These are phyloP conservation scores for Telmatherina bonti DNA, from an alignment of 2,797 vertebrate species.

Conservation along the genomic window DNA sequence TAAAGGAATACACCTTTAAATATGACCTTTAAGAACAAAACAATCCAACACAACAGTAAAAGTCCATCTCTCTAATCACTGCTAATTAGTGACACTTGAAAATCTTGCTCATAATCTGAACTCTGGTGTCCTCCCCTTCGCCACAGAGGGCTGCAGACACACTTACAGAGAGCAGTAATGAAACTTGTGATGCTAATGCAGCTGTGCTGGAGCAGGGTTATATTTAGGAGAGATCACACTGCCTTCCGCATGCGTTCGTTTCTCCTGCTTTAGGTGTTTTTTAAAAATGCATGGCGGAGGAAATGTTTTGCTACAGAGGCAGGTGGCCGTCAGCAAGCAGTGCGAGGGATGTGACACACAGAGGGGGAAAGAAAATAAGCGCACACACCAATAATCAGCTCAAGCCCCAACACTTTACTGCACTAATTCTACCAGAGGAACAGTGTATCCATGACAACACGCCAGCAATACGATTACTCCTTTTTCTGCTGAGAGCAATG, in stretches of 20 bases:
- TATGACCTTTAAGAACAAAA: too few relatives aligned
- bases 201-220: constrained; percentile 67
- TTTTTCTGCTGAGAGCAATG: constrained; percentile 56
- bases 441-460: constrained; percentile 80
- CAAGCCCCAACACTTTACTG: constrained; percentile 67
- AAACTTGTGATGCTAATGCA: constrained; percentile 72
- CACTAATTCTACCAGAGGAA: constrained; percentile 70
- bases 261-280: constrained; percentile 58
- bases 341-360: constrained; percentile 54
- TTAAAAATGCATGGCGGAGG: constrained; percentile 66
- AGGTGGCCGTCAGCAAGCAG: constrained; percentile 57
- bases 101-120: background rate
- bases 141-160: constrained; percentile 39
- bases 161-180: constrained; percentile 47
- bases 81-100: background rate
- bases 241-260: constrained; percentile 54
- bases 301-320: constrained; percentile 60
- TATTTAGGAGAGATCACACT: constrained; percentile 66
- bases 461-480: constrained; percentile 67
- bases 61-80: too few relatives aligned
- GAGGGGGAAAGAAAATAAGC: constrained; percentile 24
- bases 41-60: too few relatives aligned
- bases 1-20: too few relatives aligned
- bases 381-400: constrained; percentile 60
- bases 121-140: background rate